Base-by-base conservation (phyloP, 2,888 invertebrate species). In the Phengaris arion region DNA sequence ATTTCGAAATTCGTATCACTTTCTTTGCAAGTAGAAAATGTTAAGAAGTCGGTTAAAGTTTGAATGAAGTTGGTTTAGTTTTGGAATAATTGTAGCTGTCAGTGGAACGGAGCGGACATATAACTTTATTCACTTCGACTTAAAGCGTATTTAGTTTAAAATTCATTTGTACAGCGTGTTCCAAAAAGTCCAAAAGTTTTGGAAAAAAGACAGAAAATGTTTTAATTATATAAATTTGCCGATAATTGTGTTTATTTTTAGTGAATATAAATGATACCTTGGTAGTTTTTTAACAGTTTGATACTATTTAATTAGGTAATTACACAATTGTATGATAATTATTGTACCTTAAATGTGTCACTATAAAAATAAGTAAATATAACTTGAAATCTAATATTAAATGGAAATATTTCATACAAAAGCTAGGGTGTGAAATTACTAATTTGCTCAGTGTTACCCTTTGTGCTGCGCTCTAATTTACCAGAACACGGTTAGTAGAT, bases 61-160 rank as follows among this genome's bases (percentile, higher is more conserved):
- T 77, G 77, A 79, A 79, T 79, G 73, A 78, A 79, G 79, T 78
- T 77, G 77, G 77, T 77, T 77, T 77, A 76, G 75, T 74, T 76
- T 74, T 74, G 76, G 75, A 75, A 77, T 76, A 76, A 79, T 79
- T 77, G 77, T 75, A 73, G 75, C 76, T 76, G 79, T 78, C 79
- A 77, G 76, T 76, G 76, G 74, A 77, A 77, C 75, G 75, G 48
- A 55, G 70, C 48, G 52, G 54, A 75, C 69, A 70, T 70, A 70
- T 57, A 75, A 75, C 75, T 75, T 75, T 70, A 70, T 75, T 75
- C 70, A 57, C 48, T 75, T 57, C 22, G n/a, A 72, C 72, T 57
- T 75, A 22, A 57, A 75, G 9, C 55, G 64, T 51, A 15, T 64
- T 64, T 59, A 22, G 22, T 59, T 74, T 22, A 51, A 57, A 46